These are phyloP conservation scores for Chaenogobius annularis DNA, from an alignment of 2,113 vertebrate genomes.

Conservation along the genomic window DNA sequence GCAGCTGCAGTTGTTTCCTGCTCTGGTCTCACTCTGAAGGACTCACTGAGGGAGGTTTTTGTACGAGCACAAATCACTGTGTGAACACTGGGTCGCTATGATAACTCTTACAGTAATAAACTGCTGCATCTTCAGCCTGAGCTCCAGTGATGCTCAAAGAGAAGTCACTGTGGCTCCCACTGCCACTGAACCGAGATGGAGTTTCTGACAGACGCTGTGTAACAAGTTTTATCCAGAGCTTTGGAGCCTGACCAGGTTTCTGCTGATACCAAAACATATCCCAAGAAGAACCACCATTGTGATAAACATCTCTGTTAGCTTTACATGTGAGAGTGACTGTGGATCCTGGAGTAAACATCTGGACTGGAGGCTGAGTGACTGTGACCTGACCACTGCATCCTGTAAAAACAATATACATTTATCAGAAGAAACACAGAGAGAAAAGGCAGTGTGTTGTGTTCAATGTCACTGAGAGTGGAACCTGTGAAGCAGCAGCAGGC, in stretches of 20 bases:
- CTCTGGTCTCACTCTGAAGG: slow-evolving; percentile 20
- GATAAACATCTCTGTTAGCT: slow-evolving; percentile 3
- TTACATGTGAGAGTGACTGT: slow-evolving; percentile 48
- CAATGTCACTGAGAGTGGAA: slow-evolving; percentile 18
- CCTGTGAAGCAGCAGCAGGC: slow-evolving; percentile 30
- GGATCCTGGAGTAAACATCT: slow-evolving; percentile 30
- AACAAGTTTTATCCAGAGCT: slow-evolving; percentile 19
- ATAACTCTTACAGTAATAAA: slow-evolving; percentile 42
- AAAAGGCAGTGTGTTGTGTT: slow-evolving; percentile 21
- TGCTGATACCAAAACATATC: slow-evolving; percentile 52
- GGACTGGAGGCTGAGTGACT: slow-evolving; percentile 49
- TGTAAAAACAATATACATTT: slow-evolving; percentile 39
- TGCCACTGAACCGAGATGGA: slow-evolving; percentile 45
- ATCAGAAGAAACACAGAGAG: slow-evolving; percentile 18
- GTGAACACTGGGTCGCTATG: slow-evolving; percentile 9
- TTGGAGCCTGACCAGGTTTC: slow-evolving; percentile 59
- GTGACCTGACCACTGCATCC: slow-evolving; percentile 53
- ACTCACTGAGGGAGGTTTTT: slow-evolving; percentile 47
- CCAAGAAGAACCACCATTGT: neutral
- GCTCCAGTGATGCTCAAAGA: slow-evolving; percentile 44
- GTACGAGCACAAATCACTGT: slow-evolving; percentile 41
- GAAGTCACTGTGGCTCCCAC: slow-evolving; percentile 44
- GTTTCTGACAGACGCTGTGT: neutral
- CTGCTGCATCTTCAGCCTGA: slow-evolving; percentile 45
- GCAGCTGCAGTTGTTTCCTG: slow-evolving; percentile 21